Percentiles rank a stretch among this genome's conserved stretches.
Conservation (phyloP, 2,113 vertebrate genomes). For the Argyrosomus japonicus region DNA sequence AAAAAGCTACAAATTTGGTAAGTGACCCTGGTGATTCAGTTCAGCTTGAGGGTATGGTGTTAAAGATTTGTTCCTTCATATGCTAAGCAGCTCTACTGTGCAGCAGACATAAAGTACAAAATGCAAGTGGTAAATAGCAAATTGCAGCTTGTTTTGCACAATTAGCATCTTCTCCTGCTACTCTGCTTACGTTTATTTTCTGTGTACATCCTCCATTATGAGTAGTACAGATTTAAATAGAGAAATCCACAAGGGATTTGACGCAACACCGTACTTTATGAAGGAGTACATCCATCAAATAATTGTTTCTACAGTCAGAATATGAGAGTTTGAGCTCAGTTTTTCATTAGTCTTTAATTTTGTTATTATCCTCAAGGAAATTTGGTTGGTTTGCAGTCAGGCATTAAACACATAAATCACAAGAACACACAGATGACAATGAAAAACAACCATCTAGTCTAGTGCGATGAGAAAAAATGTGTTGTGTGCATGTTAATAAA, state of each 20-base stretch:
- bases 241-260: not conserved
- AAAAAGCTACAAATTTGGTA: constrained; percentile 2
- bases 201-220: not conserved
- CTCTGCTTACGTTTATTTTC: not conserved
- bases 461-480: not conserved
- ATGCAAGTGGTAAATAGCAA: not conserved
- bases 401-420: constrained; percentile 43
- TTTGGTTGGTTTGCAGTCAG: constrained; percentile 15
- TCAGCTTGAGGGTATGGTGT: not conserved
- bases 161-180: not conserved
- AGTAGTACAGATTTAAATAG: not conserved
- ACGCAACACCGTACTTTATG: not conserved
- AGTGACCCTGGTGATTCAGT: not conserved
- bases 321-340: not conserved
- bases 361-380: constrained; percentile 13
- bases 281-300: not conserved
- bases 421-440: not conserved
- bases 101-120: not conserved
- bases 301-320: constrained; percentile 1
- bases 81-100: not conserved
- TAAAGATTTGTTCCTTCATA: not conserved
- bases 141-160: not conserved
- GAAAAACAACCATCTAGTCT: constrained; percentile 11
- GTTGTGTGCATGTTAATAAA: constrained; percentile 2
- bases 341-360: constrained; percentile 26